Evolutionary conservation across 2,113 vertebrate genomes (phyloP).

Genomic region (Balaeniceps rex): DNA sequence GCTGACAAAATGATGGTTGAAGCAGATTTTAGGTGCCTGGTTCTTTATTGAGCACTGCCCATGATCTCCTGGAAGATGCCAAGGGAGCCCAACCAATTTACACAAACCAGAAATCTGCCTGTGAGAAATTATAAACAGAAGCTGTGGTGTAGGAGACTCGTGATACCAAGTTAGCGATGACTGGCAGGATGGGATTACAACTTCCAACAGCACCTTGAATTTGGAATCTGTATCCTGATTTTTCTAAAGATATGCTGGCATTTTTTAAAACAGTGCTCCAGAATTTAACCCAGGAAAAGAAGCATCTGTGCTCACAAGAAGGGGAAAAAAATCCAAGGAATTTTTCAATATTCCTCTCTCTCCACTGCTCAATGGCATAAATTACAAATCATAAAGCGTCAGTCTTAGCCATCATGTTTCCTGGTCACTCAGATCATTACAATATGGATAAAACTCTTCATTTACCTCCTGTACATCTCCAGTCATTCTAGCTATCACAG

Average conservation of each 20-base stretch:
- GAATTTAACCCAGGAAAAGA: background rate
- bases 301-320: background rate
- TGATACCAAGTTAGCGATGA: background rate
- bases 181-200: background rate
- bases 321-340: background rate
- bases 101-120: background rate
- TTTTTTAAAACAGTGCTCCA: background rate
- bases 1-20: background rate
- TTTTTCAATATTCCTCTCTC: background rate
- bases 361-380: background rate
- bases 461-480: background rate
- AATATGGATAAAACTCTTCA: background rate
- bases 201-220: background rate
- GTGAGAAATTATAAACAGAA: background rate
- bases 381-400: background rate
- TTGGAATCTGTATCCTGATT: background rate
- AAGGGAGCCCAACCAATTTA: background rate
- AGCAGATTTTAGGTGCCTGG: background rate
- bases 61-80: background rate
- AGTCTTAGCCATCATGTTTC: background rate
- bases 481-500: background rate
- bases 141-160: background rate
- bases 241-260: background rate
- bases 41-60: background rate
- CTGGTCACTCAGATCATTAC: background rate